Percentiles rank a stretch among this genome's conserved stretches.
These are phyloP conservation scores for Cataglyphis albicans DNA, from an alignment of 2,888 invertebrate genomes.

Conservation along the genomic window DNA sequence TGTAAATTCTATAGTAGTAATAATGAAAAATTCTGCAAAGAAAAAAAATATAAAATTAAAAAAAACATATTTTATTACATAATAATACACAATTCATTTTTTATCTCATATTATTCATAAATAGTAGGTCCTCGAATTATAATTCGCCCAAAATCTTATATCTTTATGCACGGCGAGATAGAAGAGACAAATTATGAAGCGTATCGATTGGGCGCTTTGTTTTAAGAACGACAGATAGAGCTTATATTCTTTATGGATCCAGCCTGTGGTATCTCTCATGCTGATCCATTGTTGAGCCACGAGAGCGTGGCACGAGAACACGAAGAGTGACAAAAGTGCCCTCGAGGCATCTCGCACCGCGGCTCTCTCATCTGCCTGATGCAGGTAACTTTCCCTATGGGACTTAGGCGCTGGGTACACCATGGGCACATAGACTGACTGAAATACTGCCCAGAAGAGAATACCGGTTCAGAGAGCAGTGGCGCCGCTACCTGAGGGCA, in stretches of 20 bases:
- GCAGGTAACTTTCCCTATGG: conserved; percentile 61
- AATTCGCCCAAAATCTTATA: neutral
- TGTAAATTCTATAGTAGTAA: neutral
- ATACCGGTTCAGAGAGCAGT: conserved; percentile 80
- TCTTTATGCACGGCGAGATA: neutral
- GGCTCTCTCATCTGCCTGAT: conserved; percentile 57
- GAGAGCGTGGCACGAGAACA: conserved; percentile 72
- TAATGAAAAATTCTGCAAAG: neutral
- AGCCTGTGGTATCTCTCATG: conserved; percentile 50
- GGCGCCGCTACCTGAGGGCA: conserved; percentile 73
- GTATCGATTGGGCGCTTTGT: conserved; percentile 41
- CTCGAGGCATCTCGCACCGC: conserved; percentile 72
- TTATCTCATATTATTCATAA: neutral
- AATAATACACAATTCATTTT: neutral
- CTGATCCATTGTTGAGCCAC: conserved; percentile 52
- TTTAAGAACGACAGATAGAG: conserved; percentile 33
- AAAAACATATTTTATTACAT: neutral
- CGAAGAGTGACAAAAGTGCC: conserved; percentile 79
- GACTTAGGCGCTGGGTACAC: conserved; percentile 64
- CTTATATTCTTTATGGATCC: conserved; percentile 41
- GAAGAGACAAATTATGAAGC: neutral
- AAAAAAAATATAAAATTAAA: neutral
- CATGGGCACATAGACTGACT: conserved; percentile 69
- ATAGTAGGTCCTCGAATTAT: too few relatives aligned
- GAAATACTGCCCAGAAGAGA: conserved; percentile 78